Percentiles rank a stretch among this genome's conserved stretches.
These are phyloP conservation scores for Melangyna quadrimaculata DNA, from an alignment of 2,888 invertebrate species.

Conservation along the genomic window DNA sequence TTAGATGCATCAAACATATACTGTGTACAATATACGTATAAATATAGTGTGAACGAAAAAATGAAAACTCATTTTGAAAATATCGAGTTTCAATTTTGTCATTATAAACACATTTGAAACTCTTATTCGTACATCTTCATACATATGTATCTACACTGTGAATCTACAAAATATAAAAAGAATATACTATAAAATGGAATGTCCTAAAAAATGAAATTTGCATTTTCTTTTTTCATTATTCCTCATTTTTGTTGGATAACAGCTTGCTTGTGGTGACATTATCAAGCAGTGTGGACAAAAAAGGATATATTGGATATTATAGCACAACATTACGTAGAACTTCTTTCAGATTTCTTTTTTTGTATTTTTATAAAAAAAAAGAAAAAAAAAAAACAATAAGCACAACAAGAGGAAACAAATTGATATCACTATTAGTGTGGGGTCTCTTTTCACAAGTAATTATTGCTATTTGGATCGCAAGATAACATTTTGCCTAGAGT, in stretches of 20 bases:
- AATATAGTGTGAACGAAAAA: neutral
- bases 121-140: neutral
- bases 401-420: neutral
- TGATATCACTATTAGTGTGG: neutral
- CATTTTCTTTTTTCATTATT: neutral
- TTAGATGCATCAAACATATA: no score
- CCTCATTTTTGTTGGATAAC: neutral
- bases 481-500: neutral
- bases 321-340: neutral
- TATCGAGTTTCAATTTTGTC: neutral
- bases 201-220: neutral
- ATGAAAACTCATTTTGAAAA: no score
- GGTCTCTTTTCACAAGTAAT: neutral
- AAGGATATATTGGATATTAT: neutral
- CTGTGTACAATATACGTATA: no score
- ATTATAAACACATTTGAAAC: neutral
- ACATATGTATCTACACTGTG: no score
- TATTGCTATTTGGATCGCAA: neutral
- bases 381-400: neutral
- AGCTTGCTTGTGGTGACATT: neutral
- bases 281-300: neutral
- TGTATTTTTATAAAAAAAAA: neutral
- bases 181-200: neutral
- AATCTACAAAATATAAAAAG: no score
- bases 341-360: neutral